Evolutionary conservation across 2,888 invertebrate genomes (phyloP).

Genomic region (Eupithecia subfuscata): DNA sequence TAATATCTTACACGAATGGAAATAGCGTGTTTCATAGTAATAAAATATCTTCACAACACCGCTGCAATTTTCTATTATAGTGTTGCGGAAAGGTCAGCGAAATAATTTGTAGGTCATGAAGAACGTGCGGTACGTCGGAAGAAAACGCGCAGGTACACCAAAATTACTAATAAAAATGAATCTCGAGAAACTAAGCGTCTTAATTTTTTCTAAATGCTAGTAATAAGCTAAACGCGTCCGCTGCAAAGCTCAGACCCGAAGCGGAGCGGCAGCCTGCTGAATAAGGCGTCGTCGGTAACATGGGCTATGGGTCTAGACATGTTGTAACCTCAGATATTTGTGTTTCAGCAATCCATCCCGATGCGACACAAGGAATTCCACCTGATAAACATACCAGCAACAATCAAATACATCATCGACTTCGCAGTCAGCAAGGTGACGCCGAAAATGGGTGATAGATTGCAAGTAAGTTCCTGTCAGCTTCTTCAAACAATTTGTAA

Average conservation of each 20-base stretch:
- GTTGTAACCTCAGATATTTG: slow-evolving; percentile 7
- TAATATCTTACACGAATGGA: background rate
- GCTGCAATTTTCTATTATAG: background rate
- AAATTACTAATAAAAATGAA: background rate
- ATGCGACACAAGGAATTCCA: slow-evolving; percentile 92
- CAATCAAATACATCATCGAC: slow-evolving; percentile 90
- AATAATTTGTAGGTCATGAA: background rate
- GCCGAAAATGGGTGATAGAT: slow-evolving; percentile 88
- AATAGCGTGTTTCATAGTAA: background rate
- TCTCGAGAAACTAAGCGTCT: background rate
- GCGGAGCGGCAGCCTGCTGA: background rate
- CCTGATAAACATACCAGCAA: slow-evolving; percentile 87
- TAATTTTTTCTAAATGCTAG: background rate
- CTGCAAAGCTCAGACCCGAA: no score
- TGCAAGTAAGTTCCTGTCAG: slow-evolving; percentile 77
- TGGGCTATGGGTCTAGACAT: background rate
- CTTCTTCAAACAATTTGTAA: background rate
- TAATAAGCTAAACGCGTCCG: background rate
- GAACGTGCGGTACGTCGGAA: background rate
- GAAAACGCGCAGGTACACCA: background rate
- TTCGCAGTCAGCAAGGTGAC: slow-evolving; percentile 88
- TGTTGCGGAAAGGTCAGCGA: background rate
- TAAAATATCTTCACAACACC: background rate
- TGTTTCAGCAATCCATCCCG: slow-evolving; percentile 88
- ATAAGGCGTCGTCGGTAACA: no score